These are phyloP conservation scores for Mixornis gularis DNA, from an alignment of 2,113 vertebrate species.

Conservation along the genomic window DNA sequence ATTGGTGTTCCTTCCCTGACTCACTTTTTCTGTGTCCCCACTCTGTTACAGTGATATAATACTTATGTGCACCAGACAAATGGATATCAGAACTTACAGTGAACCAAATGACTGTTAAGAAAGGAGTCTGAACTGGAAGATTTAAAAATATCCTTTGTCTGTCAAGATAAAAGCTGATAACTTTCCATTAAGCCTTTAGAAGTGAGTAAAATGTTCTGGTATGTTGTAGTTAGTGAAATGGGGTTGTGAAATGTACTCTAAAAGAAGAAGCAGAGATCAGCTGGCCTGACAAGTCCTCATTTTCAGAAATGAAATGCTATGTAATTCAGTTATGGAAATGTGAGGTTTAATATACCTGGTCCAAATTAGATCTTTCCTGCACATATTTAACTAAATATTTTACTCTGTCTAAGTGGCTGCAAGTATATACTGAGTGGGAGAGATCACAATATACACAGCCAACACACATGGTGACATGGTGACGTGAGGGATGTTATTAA, in stretches of 20 bases:
- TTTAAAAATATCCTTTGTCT: neutral
- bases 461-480: neutral
- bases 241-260: neutral
- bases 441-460: neutral
- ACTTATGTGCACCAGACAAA: neutral
- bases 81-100: neutral
- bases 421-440: neutral
- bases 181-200: neutral
- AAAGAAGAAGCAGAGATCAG: neutral
- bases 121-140: neutral
- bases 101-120: neutral
- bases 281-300: neutral
- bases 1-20: neutral
- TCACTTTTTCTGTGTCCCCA: neutral
- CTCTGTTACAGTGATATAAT: neutral
- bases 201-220: neutral
- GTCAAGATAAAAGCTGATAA: neutral
- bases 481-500: neutral
- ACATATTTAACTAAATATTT: neutral
- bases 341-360: neutral
- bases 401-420: neutral
- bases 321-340: neutral
- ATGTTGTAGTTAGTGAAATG: neutral
- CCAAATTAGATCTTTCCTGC: neutral
- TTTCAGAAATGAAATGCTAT: neutral